Conservation (phyloP, 2,113 vertebrate species). For the Epinephelus lanceolatus region DNA sequence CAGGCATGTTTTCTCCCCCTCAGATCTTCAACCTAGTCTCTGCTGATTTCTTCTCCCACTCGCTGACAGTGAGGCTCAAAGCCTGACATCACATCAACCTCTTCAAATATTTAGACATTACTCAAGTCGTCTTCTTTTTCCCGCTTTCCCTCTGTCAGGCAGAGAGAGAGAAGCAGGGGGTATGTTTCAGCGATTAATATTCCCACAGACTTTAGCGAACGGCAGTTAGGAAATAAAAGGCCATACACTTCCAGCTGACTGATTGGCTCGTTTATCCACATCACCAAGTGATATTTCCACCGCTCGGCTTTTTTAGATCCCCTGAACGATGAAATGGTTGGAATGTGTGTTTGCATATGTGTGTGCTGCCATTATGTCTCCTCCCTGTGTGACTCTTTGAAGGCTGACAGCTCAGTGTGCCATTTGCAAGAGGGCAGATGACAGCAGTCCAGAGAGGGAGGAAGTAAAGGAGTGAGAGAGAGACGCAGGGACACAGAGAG, state of each 20-base stretch:
- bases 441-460: constrained; percentile 42
- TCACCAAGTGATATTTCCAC: constrained; percentile 74
- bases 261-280: constrained; percentile 81
- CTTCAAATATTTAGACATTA: constrained; percentile 81
- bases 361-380: constrained; percentile 39
- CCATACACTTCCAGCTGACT: constrained; percentile 74
- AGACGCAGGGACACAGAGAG: background rate
- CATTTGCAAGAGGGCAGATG: constrained; percentile 61
- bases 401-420: constrained; percentile 65
- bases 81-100: constrained; percentile 78
- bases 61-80: constrained; percentile 74
- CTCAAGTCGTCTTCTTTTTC: constrained; percentile 63
- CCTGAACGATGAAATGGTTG: constrained; percentile 62
- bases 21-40: constrained; percentile 74
- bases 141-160: constrained; percentile 47
- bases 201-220: constrained; percentile 65
- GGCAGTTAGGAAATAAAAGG: constrained; percentile 78
- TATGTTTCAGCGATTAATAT: constrained; percentile 77
- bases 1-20: constrained; percentile 64
- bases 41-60: constrained; percentile 73
- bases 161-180: constrained; percentile 37
- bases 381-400: constrained; percentile 51
- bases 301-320: constrained; percentile 58
- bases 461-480: background rate
- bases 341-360: constrained; percentile 7